A percentile compares a stretch with the other conserved stretches of the same genome.
These are phyloP conservation scores for Tenthredo notha DNA, from an alignment of 2,888 invertebrate species.

Conservation along the genomic window DNA sequence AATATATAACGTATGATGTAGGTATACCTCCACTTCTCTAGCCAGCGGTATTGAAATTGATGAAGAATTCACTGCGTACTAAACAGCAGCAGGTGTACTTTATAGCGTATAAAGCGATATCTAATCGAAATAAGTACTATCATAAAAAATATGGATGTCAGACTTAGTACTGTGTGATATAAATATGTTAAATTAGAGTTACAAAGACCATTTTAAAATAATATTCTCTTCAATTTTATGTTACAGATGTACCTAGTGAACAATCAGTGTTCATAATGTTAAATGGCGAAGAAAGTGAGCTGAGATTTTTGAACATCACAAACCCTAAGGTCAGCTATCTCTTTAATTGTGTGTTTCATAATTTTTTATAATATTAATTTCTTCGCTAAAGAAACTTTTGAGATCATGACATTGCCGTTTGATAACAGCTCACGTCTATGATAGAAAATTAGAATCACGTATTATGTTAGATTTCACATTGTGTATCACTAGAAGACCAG, in stretches of 20 bases:
- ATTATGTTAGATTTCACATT: not conserved
- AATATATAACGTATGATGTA: not conserved
- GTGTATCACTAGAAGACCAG: not conserved
- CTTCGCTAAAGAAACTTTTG: not conserved
- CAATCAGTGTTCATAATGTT: slow-evolving; percentile 95
- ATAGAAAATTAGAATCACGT: not conserved
- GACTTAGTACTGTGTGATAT: not conserved
- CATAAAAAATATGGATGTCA: not conserved
- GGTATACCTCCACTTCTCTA: not conserved
- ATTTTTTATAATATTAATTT: not conserved
- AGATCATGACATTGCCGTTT: not conserved
- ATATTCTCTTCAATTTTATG: slow-evolving; percentile 41
- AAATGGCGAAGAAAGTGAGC: slow-evolving; percentile 95
- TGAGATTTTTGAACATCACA: slow-evolving; percentile 90
- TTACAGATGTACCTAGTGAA: slow-evolving; percentile 86
- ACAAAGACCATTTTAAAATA: not conserved
- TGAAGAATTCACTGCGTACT: not conserved
- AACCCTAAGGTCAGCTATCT: slow-evolving; percentile 82
- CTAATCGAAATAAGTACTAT: not conserved
- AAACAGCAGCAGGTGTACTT: not conserved
- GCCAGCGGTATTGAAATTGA: not conserved
- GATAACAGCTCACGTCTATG: not conserved
- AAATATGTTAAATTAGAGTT: not conserved
- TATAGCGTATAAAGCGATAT: not conserved
- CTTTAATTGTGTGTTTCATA: not conserved